These are phyloP conservation scores for Lacerta viridis DNA, from an alignment of 2,797 vertebrate genomes.

Conservation along the genomic window DNA sequence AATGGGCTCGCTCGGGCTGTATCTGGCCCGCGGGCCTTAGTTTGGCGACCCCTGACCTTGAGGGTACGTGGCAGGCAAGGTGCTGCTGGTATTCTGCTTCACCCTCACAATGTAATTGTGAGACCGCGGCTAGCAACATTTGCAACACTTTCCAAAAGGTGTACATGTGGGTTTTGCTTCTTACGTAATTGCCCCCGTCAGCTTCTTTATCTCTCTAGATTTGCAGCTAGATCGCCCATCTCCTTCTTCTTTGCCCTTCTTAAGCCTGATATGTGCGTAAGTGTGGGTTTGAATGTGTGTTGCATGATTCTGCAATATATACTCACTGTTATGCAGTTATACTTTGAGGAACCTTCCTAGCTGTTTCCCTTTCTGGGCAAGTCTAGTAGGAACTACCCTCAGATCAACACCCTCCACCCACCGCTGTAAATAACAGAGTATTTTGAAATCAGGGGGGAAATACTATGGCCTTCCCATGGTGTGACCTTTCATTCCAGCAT, in stretches of 20 bases:
- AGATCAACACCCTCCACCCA: conserved; percentile 3
- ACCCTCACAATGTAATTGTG: background rate
- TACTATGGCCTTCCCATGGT: background rate
- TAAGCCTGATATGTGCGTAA: background rate
- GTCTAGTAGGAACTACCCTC: conserved; percentile 18
- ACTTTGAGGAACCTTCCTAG: conserved; percentile 36
- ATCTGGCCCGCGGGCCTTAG: no score
- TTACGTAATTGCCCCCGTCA: conserved; percentile 3
- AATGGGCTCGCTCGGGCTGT: no score
- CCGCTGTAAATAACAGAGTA: background rate
- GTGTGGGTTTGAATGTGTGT: background rate
- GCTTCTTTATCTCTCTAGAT: background rate
- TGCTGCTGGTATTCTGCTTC: background rate
- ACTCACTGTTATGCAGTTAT: background rate
- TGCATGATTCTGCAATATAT: conserved; percentile 32
- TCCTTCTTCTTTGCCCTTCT: background rate
- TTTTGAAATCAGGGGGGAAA: conserved; percentile 9
- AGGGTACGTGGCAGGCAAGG: background rate
- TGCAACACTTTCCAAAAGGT: background rate
- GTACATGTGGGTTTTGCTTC: background rate
- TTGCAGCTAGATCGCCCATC: background rate
- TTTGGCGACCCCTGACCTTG: background rate
- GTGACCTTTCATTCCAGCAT: background rate
- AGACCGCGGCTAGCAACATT: background rate
- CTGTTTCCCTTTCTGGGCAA: conserved; percentile 38